Evolutionary conservation across 2,113 vertebrate species (phyloP).

Genomic region (Sapayoa aenigma): DNA sequence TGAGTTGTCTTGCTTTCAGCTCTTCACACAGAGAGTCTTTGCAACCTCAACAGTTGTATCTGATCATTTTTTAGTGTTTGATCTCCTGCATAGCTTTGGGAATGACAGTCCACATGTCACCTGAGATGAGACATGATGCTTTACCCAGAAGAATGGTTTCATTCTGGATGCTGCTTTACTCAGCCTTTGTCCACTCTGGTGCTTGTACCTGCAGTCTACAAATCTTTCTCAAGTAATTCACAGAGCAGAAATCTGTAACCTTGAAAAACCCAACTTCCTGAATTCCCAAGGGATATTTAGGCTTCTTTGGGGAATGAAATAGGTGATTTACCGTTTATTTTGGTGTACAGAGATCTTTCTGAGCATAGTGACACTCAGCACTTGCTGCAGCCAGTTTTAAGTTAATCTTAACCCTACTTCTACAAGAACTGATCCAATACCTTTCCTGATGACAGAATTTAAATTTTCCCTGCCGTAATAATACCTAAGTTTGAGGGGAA

Average conservation of each 20-base stretch:
- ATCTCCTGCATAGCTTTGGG: not conserved
- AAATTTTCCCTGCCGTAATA: not conserved
- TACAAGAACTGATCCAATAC: not conserved
- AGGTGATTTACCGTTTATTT: not conserved
- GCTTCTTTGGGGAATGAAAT: not conserved
- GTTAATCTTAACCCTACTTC: not conserved
- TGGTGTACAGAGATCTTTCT: not conserved
- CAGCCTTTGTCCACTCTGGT: not conserved
- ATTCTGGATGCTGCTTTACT: not conserved
- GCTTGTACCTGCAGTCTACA: not conserved
- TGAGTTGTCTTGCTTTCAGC: not conserved
- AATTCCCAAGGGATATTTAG: not conserved
- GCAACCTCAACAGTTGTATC: not conserved
- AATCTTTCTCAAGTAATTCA: not conserved
- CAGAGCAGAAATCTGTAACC: not conserved
- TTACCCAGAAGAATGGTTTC: not conserved
- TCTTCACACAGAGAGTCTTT: not conserved
- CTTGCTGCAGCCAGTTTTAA: not conserved
- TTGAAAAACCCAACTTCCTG: not conserved
- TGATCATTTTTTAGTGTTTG: not conserved
- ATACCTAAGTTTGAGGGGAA: not conserved
- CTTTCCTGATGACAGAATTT: not conserved
- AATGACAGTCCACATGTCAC: not conserved
- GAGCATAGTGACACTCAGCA: not conserved
- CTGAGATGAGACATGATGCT: not conserved